These are phyloP conservation scores for Fratercula arctica DNA, from an alignment of 2,797 vertebrate species.

Conservation along the genomic window DNA sequence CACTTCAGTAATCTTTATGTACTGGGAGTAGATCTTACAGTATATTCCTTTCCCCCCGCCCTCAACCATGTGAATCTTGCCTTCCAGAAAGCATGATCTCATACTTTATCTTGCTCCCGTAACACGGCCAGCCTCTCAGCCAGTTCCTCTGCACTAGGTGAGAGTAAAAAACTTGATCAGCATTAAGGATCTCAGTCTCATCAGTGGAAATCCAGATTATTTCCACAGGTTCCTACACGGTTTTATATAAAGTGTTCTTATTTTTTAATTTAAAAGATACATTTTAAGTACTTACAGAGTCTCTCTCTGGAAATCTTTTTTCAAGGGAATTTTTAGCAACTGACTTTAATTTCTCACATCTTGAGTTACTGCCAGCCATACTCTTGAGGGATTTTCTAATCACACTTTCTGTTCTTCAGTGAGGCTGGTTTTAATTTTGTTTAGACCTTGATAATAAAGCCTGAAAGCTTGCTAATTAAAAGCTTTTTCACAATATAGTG, in stretches of 20 bases:
- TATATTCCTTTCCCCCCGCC: not conserved
- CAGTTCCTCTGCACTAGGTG: not conserved
- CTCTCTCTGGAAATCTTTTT: not conserved
- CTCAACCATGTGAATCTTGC: not conserved
- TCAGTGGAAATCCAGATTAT: not conserved
- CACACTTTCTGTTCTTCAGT: conserved; percentile 65
- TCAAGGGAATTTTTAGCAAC: conserved; percentile 54
- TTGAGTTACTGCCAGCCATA: conserved; percentile 67
- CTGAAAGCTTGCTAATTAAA: conserved; percentile 75
- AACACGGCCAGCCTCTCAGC: not conserved
- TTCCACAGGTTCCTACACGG: not conserved
- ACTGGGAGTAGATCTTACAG: not conserved
- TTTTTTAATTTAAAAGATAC: conserved; percentile 17
- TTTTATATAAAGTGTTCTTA: not conserved
- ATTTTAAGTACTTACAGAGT: conserved; percentile 35
- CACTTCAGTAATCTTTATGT: not conserved
- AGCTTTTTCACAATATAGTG: conserved; percentile 55
- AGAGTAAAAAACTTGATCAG: not conserved
- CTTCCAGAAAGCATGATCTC: not conserved
- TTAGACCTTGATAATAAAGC: conserved; percentile 72
- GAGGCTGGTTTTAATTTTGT: conserved; percentile 76
- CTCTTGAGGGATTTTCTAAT: conserved; percentile 69
- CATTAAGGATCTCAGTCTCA: not conserved
- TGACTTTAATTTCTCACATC: conserved; percentile 70
- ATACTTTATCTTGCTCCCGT: not conserved